Percentiles rank a stretch among this genome's conserved stretches.
phyloP scores from a whole-genome alignment of 2,797 vertebrate species.

The Typhlichthys eigenmanni region DNA sequence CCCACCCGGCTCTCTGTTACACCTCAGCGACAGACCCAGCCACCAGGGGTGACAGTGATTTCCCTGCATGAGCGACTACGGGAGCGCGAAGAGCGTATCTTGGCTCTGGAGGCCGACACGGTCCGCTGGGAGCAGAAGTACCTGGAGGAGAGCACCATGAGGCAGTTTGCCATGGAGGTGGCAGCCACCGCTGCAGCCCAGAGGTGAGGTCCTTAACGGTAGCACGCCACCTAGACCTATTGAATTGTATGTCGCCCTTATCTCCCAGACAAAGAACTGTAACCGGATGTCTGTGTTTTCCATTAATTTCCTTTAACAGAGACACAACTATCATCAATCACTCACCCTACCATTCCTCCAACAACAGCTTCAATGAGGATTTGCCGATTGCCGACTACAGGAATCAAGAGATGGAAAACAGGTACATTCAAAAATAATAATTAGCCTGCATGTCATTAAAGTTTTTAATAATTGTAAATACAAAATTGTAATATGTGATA shows the following conservation, averaged over 20 bases:
- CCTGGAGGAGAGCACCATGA: slow-evolving; percentile 96
- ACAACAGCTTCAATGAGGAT: slow-evolving; percentile 93
- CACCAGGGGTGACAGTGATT: slow-evolving; percentile 51
- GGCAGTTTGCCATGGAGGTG: slow-evolving; percentile 97
- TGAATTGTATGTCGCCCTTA: not conserved
- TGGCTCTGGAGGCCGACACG: slow-evolving; percentile 96
- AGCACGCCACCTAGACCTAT: not conserved
- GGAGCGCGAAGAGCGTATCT: slow-evolving; percentile 93
- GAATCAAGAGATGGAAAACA: slow-evolving; percentile 96
- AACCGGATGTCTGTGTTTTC: not conserved
- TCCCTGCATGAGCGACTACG: slow-evolving; percentile 88
- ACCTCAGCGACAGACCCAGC: slow-evolving; percentile 70
- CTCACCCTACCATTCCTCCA: slow-evolving; percentile 92
- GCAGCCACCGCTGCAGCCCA: slow-evolving; percentile 94
- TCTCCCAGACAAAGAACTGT: not conserved
- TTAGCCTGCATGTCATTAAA: not conserved
- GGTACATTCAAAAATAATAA: slow-evolving; percentile 67
- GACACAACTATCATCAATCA: slow-evolving; percentile 93
- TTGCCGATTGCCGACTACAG: slow-evolving; percentile 84
- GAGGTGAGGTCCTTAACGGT: slow-evolving; percentile 61
- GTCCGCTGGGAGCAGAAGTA: slow-evolving; percentile 99
- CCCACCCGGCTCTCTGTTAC: not conserved
- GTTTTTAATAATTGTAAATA: not conserved
- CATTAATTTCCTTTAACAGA: slow-evolving; percentile 36
- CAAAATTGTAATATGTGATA: too few species aligned